Conservation (phyloP, 2,888 invertebrate genomes). For the Rotaria magnacalcarata region DNA sequence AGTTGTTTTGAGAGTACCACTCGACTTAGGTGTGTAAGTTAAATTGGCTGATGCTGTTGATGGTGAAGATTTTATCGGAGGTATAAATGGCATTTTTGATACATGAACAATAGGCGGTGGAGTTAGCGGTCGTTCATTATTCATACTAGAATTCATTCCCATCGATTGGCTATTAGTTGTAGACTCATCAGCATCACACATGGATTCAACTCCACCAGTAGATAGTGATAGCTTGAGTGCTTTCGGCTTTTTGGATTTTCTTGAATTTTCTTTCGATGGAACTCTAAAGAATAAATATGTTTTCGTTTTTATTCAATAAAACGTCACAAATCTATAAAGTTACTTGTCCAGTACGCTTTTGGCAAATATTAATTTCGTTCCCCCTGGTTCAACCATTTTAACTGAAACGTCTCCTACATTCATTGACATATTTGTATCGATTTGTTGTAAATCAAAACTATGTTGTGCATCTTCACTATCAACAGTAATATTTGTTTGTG, state of each 20-base stretch:
- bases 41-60: background rate
- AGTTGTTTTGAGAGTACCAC: background rate
- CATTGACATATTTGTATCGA: background rate
- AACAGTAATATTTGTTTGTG: background rate
- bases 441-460: background rate
- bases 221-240: background rate
- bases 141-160: background rate
- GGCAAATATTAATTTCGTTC: slow-evolving; percentile 20
- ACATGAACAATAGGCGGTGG: slow-evolving; percentile 28
- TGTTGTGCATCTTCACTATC: background rate
- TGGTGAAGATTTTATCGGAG: background rate
- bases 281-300: background rate
- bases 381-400: slow-evolving; percentile 32
- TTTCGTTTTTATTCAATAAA: background rate
- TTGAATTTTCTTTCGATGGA: background rate
- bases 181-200: background rate
- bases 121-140: background rate
- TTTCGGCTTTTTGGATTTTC: background rate
- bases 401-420: background rate
- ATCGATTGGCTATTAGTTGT: background rate
- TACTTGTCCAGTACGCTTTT: slow-evolving; percentile 19
- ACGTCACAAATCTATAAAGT: background rate
- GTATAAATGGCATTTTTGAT: background rate
- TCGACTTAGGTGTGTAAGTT: background rate
- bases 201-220: background rate